Evolutionary conservation across 1,140 invertebrate genomes (phyloP), one percentile per base, ranked within the genome.

Genomic region (Lutraria rhynchaena): DNA sequence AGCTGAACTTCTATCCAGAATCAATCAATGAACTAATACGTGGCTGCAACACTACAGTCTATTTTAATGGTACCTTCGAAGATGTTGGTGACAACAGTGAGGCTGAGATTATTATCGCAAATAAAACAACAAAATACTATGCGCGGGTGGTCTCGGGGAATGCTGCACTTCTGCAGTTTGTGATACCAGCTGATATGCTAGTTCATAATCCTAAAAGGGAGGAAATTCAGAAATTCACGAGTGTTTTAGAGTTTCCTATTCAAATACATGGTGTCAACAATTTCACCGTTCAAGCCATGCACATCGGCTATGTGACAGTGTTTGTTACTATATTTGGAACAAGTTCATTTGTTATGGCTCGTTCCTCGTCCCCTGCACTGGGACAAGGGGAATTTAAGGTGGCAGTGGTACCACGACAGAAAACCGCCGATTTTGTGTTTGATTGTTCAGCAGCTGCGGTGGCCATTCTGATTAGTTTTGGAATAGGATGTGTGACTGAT

Each of bases 401-500:
- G 51, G 73, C 84, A 3, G 81, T 84, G 1, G 76, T 83, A 53
- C 65, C 89, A 29, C 87, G 83, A 27, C 86, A 85, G 60, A 86
- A 89, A 80, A 75, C 84, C 2, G 89, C 90, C 0, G 91, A 92
- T 80, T 78, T 90, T 77, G 88, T 88, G 24, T 92, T 92, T 84
- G 86, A 92, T 80, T 87, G 84, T 67, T 84, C 85, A 15, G 87
- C 88, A 9, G 87, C 89, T n/a, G 88, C 88, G 15, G 85, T 92
- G 27, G 89, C 89, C 37, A 89, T 91, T 60, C 78, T 92, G n/a
- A 91, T 90, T 60, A 91, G 88, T 75, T 92, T 91, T 88, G 89
- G 88, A 46, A 88, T 91, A 24, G 91, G 91, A 61, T 90, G 89
- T 84, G 85, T 89, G 44, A 90, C 90, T 0, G 88, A 92, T 78